Evolutionary conservation across 2,888 invertebrate species (phyloP).

Genomic region (Drosophila bunnanda): DNA sequence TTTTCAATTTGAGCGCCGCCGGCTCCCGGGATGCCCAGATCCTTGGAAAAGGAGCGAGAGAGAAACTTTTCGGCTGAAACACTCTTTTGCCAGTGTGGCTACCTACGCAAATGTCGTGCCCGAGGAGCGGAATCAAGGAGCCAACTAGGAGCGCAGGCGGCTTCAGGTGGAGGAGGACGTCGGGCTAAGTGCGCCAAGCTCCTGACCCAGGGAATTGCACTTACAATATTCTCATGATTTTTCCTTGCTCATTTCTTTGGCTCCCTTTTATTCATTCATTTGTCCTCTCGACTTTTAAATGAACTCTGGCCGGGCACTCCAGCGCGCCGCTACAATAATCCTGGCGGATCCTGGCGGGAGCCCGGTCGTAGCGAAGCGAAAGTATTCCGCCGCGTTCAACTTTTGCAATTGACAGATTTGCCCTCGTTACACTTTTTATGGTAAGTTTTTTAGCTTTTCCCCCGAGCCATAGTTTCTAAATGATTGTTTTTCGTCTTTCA

Average conservation of each 20-base stretch:
- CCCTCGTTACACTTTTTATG: constrained; percentile 8
- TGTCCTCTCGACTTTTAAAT: constrained; percentile 78
- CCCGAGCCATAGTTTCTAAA: not conserved
- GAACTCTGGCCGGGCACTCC: constrained; percentile 65
- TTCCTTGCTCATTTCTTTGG: constrained; percentile 42
- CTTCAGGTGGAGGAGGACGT: constrained; percentile 4
- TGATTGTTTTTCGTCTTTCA: constrained; percentile 21
- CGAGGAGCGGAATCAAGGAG: constrained; percentile 33
- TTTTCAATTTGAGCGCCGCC: constrained; percentile 77
- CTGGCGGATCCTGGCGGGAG: constrained; percentile 6
- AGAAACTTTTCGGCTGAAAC: constrained; percentile 39
- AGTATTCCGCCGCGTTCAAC: constrained; percentile 66
- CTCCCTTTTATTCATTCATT: constrained; percentile 71
- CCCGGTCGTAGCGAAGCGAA: constrained; percentile 21
- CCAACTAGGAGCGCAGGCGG: constrained; percentile 20
- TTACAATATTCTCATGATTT: constrained; percentile 42
- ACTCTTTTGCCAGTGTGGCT: constrained; percentile 26
- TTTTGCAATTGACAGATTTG: constrained; percentile 75
- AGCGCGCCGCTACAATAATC: constrained; percentile 34
- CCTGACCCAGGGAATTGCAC: constrained; percentile 47
- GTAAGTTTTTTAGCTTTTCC: not conserved
- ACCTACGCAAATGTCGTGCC: constrained; percentile 54
- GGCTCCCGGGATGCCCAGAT: constrained; percentile 14
- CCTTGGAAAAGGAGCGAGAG: constrained; percentile 15
- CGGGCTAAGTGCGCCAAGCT: constrained; percentile 6